Percentiles rank a stretch among this genome's conserved stretches.
Conservation (phyloP, 2,113 vertebrate genomes). For the Macaca nemestrina region DNA sequence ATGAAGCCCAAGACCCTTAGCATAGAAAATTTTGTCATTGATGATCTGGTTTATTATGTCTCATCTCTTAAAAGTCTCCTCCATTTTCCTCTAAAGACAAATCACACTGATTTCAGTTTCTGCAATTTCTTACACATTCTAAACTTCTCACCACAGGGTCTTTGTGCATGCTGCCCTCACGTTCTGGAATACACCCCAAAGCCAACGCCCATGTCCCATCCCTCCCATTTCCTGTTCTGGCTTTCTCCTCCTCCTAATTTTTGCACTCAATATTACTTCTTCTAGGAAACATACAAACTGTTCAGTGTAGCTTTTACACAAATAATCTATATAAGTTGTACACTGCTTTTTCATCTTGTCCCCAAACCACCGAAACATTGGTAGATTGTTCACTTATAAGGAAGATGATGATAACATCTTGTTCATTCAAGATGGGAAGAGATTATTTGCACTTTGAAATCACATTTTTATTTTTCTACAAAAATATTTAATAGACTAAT, state of each 20-base stretch:
- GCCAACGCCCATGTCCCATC: not conserved
- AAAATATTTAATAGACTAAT: not conserved
- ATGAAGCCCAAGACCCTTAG: not conserved
- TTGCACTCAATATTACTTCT: not conserved
- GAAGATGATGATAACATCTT: not conserved
- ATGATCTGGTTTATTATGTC: not conserved
- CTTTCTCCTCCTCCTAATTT: not conserved
- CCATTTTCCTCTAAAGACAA: not conserved
- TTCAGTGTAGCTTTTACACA: not conserved
- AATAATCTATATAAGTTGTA: not conserved
- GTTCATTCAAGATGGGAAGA: not conserved
- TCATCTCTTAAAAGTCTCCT: not conserved
- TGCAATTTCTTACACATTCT: not conserved
- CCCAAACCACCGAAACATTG: not conserved
- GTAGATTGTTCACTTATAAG: not conserved
- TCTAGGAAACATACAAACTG: not conserved
- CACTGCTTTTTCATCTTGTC: not conserved
- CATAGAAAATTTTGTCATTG: not conserved
- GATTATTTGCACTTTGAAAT: not conserved
- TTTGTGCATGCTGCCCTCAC: not conserved
- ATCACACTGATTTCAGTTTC: not conserved
- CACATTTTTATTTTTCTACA: not conserved
- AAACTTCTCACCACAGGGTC: not conserved
- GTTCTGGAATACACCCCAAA: not conserved
- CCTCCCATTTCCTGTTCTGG: not conserved